Evolutionary conservation across 1,140 invertebrate species (phyloP).

Genomic region (Leptinotarsa texana): DNA sequence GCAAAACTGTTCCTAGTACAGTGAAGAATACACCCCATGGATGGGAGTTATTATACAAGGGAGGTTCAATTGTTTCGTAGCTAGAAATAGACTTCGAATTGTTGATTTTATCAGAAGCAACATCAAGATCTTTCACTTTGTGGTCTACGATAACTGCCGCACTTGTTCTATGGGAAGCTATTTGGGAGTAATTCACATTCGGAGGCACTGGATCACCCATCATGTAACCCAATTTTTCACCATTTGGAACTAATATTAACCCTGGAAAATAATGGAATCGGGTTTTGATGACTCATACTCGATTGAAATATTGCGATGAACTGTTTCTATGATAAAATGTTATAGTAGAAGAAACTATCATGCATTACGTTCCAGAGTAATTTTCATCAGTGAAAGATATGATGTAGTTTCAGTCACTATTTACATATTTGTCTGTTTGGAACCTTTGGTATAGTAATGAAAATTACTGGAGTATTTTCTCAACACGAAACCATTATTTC

Average conservation of each 20-base stretch:
- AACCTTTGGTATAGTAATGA: too few relatives aligned
- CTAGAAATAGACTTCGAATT: background rate
- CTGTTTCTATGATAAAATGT: background rate
- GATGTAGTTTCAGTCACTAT: too few relatives aligned
- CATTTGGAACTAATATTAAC: constrained; percentile 87
- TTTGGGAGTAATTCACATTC: constrained; percentile 46
- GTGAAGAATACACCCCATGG: constrained; percentile 91
- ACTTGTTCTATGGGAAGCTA: constrained; percentile 35
- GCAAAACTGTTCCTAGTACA: constrained; percentile 86
- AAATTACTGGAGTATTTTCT: too few relatives aligned
- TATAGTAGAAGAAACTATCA: too few relatives aligned
- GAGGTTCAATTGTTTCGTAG: background rate
- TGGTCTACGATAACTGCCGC: background rate
- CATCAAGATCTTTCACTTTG: background rate
- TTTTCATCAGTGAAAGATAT: too few relatives aligned
- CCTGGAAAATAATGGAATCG: constrained; percentile 59
- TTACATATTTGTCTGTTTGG: too few relatives aligned
- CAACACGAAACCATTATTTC: too few relatives aligned
- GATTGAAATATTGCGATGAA: background rate
- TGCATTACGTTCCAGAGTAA: too few relatives aligned
- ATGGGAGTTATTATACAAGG: constrained; percentile 59
- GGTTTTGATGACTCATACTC: background rate
- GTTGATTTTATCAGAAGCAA: background rate
- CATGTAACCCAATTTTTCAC: constrained; percentile 77
- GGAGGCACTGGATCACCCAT: constrained; percentile 70